A percentile compares a stretch with the other conserved stretches of the same genome.
Conservation (phyloP, 2,113 vertebrate species). For the Halcyon senegalensis region DNA sequence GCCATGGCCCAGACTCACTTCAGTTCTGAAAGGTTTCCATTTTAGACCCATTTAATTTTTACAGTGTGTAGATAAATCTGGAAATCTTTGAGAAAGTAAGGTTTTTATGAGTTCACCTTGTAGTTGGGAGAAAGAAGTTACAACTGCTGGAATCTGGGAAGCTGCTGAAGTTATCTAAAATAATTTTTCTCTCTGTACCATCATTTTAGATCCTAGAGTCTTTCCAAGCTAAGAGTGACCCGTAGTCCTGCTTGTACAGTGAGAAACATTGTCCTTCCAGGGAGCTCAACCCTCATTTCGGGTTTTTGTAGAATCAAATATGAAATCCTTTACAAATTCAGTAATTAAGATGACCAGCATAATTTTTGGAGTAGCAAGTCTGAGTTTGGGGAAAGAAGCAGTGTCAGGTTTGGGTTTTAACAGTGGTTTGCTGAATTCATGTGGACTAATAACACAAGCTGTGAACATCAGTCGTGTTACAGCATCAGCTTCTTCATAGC, state of each 20-base stretch:
- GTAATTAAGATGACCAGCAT: background rate
- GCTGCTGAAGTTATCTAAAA: background rate
- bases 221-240: background rate
- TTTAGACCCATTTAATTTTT: background rate
- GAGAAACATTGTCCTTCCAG: accelerated
- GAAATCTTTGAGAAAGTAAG: background rate
- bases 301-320: background rate
- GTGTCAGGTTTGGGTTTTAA: background rate
- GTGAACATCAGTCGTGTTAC: background rate
- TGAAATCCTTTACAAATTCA: background rate
- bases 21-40: background rate
- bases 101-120: background rate
- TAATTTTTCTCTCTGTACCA: background rate
- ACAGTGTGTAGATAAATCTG: background rate
- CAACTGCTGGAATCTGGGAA: background rate
- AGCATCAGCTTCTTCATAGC: background rate
- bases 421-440: accelerated
- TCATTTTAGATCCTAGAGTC: background rate
- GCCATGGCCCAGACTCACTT: accelerated
- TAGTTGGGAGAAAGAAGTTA: background rate
- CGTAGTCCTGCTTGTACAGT: background rate
- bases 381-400: background rate
- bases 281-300: background rate
- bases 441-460: background rate
- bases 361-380: background rate